Evolutionary conservation across 1,140 invertebrate genomes (phyloP).

Genomic region (Steinernema khuongi): DNA sequence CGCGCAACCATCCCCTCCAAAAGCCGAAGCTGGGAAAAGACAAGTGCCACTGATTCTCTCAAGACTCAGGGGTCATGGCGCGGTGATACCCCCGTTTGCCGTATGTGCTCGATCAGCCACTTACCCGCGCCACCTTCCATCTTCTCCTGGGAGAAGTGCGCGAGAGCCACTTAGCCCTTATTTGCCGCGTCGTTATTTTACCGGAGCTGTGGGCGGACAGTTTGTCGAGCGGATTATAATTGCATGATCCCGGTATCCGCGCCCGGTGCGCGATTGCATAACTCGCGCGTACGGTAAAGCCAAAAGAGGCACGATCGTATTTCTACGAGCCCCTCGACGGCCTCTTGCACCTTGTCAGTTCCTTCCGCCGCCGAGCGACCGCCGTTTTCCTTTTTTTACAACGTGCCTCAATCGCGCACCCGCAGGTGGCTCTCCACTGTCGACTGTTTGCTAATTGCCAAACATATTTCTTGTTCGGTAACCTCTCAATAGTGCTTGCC

Average conservation of each 20-base stretch:
- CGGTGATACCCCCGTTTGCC: too few relatives aligned
- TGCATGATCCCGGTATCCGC: slow-evolving; percentile 12
- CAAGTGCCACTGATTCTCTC: too few relatives aligned
- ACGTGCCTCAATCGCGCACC: background rate
- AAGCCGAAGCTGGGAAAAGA: slow-evolving; percentile 1
- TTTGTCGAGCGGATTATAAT: slow-evolving; percentile 9
- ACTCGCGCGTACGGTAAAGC: slow-evolving; percentile 12
- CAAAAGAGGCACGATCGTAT: slow-evolving; percentile 14
- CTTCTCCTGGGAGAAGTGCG: background rate
- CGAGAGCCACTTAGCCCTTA: background rate
- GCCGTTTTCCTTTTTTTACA: background rate
- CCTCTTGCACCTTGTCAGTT: background rate
- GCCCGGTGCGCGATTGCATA: slow-evolving; percentile 10
- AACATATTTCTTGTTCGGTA: slow-evolving; percentile 15
- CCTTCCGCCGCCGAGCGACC: background rate
- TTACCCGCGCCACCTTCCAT: background rate
- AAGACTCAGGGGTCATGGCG: too few relatives aligned
- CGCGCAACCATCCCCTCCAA: slow-evolving; percentile 1
- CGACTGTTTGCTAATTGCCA: background rate
- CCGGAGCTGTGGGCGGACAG: background rate
- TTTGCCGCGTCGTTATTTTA: slow-evolving; percentile 10
- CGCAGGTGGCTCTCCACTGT: slow-evolving; percentile 13
- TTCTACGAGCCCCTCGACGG: background rate
- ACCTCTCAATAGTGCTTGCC: background rate
- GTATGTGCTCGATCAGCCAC: background rate